phyloP scores from a whole-genome alignment of 2,113 vertebrate species.

The Picathartes gymnocephalus region DNA sequence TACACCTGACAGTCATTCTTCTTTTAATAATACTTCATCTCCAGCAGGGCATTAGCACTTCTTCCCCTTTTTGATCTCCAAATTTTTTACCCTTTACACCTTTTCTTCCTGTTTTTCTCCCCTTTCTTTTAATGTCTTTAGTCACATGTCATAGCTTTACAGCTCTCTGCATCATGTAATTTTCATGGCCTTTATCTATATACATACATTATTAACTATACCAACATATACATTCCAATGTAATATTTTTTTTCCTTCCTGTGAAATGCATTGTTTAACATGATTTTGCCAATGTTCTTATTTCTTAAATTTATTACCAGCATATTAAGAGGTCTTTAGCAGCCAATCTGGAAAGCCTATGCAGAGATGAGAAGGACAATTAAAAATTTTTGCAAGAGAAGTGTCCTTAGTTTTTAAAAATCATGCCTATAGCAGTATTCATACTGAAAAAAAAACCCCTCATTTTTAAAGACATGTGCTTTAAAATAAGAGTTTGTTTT shows the following conservation, averaged over 20 bases:
- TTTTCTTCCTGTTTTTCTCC: neutral
- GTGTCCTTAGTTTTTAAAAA: neutral
- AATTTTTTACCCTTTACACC: neutral
- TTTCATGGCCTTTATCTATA: neutral
- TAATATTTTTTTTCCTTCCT: neutral
- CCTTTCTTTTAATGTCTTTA: neutral
- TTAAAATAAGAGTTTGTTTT: neutral
- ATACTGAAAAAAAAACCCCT: neutral
- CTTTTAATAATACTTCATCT: neutral
- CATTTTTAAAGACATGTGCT: neutral
- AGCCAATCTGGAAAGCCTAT: neutral
- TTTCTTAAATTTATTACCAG: neutral
- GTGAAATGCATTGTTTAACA: neutral
- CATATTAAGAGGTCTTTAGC: neutral
- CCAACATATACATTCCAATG: neutral
- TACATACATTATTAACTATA: neutral
- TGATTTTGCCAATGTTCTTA: neutral
- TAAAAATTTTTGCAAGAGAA: neutral
- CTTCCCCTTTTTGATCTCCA: neutral
- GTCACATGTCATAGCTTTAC: neutral
- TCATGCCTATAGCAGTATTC: neutral
- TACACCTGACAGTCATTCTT: constrained; percentile 5
- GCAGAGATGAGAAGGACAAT: neutral
- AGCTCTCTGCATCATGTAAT: neutral
- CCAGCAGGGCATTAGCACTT: neutral